Evolutionary conservation across 53 echinoderm and acorn worm species (phyloP), one percentile per base, ranked within the genome.

Genomic region (Pentamera pediparva): DNA sequence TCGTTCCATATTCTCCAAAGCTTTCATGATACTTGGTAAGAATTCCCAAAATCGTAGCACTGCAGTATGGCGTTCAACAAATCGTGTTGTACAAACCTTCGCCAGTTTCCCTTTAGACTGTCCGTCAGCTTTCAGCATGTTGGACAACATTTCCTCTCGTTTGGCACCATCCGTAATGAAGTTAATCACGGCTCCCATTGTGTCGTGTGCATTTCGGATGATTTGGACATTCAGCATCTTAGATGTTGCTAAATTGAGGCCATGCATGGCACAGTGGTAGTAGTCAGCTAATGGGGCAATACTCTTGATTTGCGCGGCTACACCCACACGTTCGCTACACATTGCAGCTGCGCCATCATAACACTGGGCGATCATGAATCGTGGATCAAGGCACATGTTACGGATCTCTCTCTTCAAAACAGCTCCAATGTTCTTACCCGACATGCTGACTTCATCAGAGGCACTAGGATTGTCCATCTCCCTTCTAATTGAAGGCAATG

Each of bases 261-360:
- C 43, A 43, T 43, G 43, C 43, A 43, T 43, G 43, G 15, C 43
- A 43, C 43, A 43, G 43, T 43, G 43, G 43, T 63, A 32, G 36
- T 34, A 61, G 62, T 61, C 62, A 33, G 62, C 62, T 32, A 61
- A 33, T 61, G 28, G 56, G 31, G 35, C 62, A 61, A 61, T 61
- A 61, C 20, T 61, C 62, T 61, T 33, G 62, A 61, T 61, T 29
- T 61, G 62, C 62, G 62, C 32, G 7, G 62, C 62, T 61, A 61
- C 62, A 32, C 12, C 62, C 35, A 61, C 62, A 29, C 28, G 62
- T 61, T 61, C 62, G 35, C 62, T 61, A 33, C 32, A 61, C 62
- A 61, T 28, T 29, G 62, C 62, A 61, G 62, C 62, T 61, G 32
- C 20, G 35, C 62, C 62, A 33, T 61, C 62, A 61, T 61, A 61